Percentiles rank a stretch among this genome's conserved stretches.
These are phyloP conservation scores for Lanistes nyassanus DNA, from an alignment of 1,140 invertebrate species.

Conservation along the genomic window DNA sequence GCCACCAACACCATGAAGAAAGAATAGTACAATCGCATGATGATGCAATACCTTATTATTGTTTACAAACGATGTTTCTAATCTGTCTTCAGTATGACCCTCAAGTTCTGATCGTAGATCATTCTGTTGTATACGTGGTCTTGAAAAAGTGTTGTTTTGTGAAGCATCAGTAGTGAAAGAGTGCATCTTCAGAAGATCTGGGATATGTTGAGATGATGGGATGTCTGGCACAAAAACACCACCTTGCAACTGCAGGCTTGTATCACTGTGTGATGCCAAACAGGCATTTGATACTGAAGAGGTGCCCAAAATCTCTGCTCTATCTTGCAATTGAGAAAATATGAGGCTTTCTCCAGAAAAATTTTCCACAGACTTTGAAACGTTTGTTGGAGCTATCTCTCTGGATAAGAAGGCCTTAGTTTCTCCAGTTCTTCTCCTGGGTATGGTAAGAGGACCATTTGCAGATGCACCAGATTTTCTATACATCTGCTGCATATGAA, in stretches of 20 bases:
- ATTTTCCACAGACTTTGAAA: neutral
- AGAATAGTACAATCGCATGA: conserved; percentile 69
- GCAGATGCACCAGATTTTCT: conserved; percentile 26
- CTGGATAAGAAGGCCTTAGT: neutral
- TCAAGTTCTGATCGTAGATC: neutral
- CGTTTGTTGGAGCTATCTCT: neutral
- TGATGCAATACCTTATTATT: neutral
- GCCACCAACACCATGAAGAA: conserved; percentile 80
- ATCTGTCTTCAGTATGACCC: neutral
- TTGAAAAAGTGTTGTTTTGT: neutral
- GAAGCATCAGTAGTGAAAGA: neutral
- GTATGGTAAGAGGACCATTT: conserved; percentile 27
- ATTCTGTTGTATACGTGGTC: neutral
- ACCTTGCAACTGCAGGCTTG: neutral
- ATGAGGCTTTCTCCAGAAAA: neutral
- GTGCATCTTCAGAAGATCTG: neutral
- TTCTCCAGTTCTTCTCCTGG: conserved; percentile 14
- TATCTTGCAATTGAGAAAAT: neutral
- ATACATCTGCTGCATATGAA: conserved; percentile 40
- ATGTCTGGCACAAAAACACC: no score
- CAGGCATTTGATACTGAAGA: conserved; percentile 21
- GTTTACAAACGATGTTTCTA: neutral
- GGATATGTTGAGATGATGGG: neutral
- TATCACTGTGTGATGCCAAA: conserved; percentile 3
- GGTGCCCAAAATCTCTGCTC: no score